These are phyloP conservation scores for Hydropotes inermis DNA, from an alignment of 2,113 vertebrate species.

Conservation along the genomic window DNA sequence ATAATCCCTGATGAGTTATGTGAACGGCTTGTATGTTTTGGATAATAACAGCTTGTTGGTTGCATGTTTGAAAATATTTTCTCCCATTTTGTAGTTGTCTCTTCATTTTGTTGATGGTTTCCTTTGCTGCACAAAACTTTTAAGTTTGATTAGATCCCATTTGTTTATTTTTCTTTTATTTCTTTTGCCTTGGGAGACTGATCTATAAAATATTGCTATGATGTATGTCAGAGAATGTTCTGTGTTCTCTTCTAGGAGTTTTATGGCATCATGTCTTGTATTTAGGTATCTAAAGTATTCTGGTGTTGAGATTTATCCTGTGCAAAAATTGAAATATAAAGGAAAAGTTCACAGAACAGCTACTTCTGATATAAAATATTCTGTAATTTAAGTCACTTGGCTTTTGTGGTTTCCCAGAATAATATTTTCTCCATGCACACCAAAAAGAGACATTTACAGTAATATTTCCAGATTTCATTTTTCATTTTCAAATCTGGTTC, in stretches of 20 bases:
- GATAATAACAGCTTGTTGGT: not conserved
- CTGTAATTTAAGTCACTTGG: not conserved
- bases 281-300: not conserved
- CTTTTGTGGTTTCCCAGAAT: not conserved
- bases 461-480: constrained; percentile 5
- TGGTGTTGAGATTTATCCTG: not conserved
- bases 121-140: not conserved
- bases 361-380: not conserved
- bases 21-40: not conserved
- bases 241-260: not conserved
- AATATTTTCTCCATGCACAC: not conserved
- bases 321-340: not conserved
- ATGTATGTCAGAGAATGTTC: not conserved
- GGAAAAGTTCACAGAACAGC: not conserved
- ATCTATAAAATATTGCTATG: not conserved
- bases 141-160: not conserved
- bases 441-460: not conserved
- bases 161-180: not conserved
- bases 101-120: not conserved
- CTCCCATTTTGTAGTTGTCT: not conserved
- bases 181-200: not conserved
- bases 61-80: not conserved
- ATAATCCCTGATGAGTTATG: not conserved
- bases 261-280: not conserved
- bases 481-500: constrained; percentile 50